Conservation (phyloP, 64 coral and sea anemone species). For the Stichodactyla mertensii region DNA sequence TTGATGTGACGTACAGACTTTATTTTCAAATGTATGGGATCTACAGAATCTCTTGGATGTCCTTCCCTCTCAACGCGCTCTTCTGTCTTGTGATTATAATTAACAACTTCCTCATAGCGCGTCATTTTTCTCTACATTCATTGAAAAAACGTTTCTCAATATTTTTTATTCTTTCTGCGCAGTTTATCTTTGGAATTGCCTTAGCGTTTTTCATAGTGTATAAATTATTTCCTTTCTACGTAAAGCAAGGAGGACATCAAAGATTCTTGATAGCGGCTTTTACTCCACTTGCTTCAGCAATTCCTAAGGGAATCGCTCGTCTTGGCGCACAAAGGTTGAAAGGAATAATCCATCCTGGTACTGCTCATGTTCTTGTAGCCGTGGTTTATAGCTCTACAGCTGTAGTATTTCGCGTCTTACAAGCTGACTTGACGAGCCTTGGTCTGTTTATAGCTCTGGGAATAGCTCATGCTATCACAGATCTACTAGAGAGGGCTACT, state of each 20-base stretch:
- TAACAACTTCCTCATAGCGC: slow-evolving; percentile 34
- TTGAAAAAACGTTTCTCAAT: background rate
- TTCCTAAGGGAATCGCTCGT: slow-evolving; percentile 59
- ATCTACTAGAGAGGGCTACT: too few species aligned
- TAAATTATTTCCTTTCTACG: slow-evolving; percentile 18
- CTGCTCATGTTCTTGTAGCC: slow-evolving; percentile 40
- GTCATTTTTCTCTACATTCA: background rate
- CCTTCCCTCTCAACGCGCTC: slow-evolving; percentile 48
- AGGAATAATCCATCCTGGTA: slow-evolving; percentile 66
- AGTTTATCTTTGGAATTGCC: slow-evolving; percentile 42
- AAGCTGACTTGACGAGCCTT: too few species aligned
- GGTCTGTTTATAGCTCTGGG: too few species aligned
- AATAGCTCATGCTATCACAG: too few species aligned
- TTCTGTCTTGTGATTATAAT: slow-evolving; percentile 17
- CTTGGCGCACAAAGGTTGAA: slow-evolving; percentile 54
- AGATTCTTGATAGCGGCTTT: slow-evolving; percentile 20
- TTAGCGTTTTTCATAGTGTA: slow-evolving; percentile 11
- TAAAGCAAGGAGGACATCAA: background rate
- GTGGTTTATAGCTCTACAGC: slow-evolving; percentile 50
- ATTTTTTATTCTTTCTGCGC: slow-evolving; percentile 35
- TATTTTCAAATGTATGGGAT: slow-evolving; percentile 56
- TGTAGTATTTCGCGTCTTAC: slow-evolving; percentile 68
- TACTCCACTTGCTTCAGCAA: slow-evolving; percentile 33
- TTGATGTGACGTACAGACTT: slow-evolving; percentile 58
- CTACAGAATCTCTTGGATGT: slow-evolving; percentile 68